These are phyloP conservation scores for Cancer borealis DNA, from an alignment of 2,888 invertebrate species.

Conservation along the genomic window DNA sequence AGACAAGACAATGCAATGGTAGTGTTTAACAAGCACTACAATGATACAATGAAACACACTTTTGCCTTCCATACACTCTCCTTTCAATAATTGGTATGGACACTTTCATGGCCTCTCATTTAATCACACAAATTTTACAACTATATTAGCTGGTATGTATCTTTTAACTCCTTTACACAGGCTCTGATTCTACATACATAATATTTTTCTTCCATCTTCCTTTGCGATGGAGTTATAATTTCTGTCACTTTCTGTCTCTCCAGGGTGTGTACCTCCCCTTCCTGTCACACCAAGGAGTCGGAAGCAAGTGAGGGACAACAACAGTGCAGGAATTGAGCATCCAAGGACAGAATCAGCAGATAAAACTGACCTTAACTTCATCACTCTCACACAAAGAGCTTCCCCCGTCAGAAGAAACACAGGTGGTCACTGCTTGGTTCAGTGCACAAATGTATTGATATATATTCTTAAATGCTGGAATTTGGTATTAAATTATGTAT, in stretches of 20 bases:
- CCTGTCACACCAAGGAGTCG: neutral
- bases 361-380: neutral
- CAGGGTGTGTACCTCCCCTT: neutral
- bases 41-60: too few species aligned
- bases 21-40: too few species aligned
- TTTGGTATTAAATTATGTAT: neutral
- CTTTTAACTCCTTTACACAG: too few species aligned
- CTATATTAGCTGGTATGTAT: too few species aligned
- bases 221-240: neutral
- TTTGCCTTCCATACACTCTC: too few species aligned
- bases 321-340: constrained; percentile 7
- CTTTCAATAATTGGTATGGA: too few species aligned
- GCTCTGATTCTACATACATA: too few species aligned
- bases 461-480: neutral
- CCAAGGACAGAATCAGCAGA: neutral
- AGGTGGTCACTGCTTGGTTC: neutral
- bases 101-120: too few species aligned
- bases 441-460: neutral
- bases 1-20: too few species aligned
- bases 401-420: neutral
- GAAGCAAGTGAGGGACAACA: neutral
- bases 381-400: neutral
- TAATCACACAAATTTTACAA: too few species aligned
- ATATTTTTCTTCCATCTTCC: too few species aligned
- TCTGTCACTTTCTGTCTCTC: neutral